These are phyloP conservation scores for Ichneumoninae sp. DNA, from an alignment of 2,888 invertebrate genomes.

Conservation along the genomic window DNA sequence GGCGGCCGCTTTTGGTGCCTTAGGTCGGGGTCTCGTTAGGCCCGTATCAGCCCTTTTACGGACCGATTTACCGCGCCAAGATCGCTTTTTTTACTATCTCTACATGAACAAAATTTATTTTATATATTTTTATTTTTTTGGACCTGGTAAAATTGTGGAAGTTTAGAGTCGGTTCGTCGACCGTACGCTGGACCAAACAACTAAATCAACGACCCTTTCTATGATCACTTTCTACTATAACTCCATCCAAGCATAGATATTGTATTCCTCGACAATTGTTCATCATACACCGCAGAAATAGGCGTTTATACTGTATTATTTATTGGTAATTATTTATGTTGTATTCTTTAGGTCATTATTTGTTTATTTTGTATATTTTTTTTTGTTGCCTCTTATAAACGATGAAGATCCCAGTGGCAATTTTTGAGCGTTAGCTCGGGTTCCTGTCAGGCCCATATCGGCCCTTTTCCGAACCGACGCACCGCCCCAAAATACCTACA, in stretches of 20 bases:
- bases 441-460: no score
- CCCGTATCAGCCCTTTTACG: no score
- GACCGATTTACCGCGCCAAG: no score
- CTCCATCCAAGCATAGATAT: background rate
- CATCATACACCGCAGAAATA: constrained; percentile 37
- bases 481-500: no score
- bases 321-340: constrained; percentile 20
- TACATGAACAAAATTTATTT: background rate
- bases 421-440: no score
- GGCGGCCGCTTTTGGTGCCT: no score
- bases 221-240: background rate
- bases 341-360: constrained; percentile 2
- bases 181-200: background rate
- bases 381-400: no score
- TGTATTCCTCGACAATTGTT: constrained; percentile 8
- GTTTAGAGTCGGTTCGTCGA: background rate
- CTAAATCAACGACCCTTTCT: background rate
- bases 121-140: background rate
- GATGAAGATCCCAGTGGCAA: no score
- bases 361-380: no score
- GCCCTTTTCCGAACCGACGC: no score
- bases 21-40: no score
- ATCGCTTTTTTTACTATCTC: background rate
- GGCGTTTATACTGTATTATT: constrained; percentile 17
- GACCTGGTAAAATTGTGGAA: background rate